Conservation (phyloP, 2,797 vertebrate genomes). For the Epinephelus malabaricus region DNA sequence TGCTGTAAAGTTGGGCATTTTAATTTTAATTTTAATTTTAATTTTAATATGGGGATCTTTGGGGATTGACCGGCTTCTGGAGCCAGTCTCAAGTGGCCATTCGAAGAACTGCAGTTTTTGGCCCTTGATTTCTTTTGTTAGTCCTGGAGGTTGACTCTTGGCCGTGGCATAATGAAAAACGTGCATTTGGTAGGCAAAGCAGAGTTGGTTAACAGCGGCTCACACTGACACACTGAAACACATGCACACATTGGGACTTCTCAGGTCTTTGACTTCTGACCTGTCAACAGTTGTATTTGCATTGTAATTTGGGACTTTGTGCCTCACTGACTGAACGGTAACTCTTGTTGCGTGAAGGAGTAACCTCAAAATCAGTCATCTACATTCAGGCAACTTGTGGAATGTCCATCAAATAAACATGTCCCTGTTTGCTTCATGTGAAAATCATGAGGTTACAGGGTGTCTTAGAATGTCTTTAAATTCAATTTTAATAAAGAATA, state of each 20-base stretch:
- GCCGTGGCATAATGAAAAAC: background rate
- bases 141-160: no score
- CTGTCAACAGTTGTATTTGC: background rate
- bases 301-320: slow-evolving; percentile 2
- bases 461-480: no score
- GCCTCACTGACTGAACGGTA: background rate
- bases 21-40: no score
- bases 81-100: no score
- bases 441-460: background rate
- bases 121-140: no score
- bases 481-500: no score
- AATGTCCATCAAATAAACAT: background rate
- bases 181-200: background rate
- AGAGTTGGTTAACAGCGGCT: background rate
- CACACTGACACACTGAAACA: background rate
- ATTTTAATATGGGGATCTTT: no score
- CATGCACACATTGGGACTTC: background rate
- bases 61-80: no score
- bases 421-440: background rate
- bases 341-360: background rate
- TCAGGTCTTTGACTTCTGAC: slow-evolving; percentile 13
- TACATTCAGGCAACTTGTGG: background rate
- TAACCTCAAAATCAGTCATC: background rate
- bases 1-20: no score
- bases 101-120: no score